Evolutionary conservation across 2,797 vertebrate species (phyloP), one percentile per base, ranked within the genome.

Genomic region (Diplodus sargus): DNA sequence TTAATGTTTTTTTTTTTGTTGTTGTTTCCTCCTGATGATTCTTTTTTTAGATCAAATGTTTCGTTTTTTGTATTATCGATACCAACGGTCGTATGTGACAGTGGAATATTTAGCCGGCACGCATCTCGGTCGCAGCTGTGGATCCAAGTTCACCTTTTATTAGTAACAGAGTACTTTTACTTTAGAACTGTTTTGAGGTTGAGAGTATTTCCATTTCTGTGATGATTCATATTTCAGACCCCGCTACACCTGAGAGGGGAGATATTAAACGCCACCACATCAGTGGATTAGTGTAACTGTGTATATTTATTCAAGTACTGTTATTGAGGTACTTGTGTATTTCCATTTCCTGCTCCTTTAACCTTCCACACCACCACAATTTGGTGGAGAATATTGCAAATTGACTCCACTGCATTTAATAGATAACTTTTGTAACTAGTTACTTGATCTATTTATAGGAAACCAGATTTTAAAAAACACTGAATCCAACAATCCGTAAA

Each of bases 41-140:
- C 87, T 89, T 89, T 90, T 92, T 91, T 87, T 87, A 91, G 85
- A 85, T 90, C 83, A 85, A 85, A 85, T 85, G 69, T 63, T 88
- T 80, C 78, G 67, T 60, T 79, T 89, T 80, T 86, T 67, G 48
- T 76, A 65, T 85, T 78, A 87, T 87, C 85, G 76, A 85, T 83
- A 76, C 84, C 49, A 5, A 76, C 68, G 72, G 77, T 85, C 79
- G 77, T 84, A 77, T 75, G 79, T 86, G 34, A 34, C 69, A 76
- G 61, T 71, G 64, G 54, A 72, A 67, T 22, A 16, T 5, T 66
- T 34, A 62, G 62, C 65, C 47, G 25, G 72, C 45, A 45, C 22
- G 49, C 67, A 73, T 68, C 60, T 43, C 74, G 76, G 48, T 17
- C 62, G 39, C 58, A 78, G 28, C 77, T 18, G 62, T 66, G 79